These are phyloP conservation scores for Nothobranchius furzeri DNA, from an alignment of 2,113 vertebrate genomes.

Conservation along the genomic window DNA sequence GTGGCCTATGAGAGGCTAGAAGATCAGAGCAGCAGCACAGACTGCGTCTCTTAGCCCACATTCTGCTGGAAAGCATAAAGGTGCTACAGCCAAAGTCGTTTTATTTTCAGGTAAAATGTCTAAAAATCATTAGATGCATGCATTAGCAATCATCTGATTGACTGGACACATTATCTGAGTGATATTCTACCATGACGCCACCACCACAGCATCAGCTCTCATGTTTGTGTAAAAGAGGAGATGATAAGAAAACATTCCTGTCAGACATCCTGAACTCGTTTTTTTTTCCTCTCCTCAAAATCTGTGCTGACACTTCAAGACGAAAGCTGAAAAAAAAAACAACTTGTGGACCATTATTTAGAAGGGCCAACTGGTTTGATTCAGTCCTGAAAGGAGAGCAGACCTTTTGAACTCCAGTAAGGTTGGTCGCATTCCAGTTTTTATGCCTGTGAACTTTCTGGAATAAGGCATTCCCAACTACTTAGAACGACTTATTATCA, in stretches of 20 bases:
- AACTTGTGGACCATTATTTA: background rate
- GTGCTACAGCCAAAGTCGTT: conserved; percentile 24
- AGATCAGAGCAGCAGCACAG: conserved; percentile 56
- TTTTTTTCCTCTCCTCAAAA: background rate
- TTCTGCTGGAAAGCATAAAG: conserved; percentile 56
- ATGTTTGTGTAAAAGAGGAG: conserved; percentile 40
- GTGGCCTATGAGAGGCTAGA: conserved; percentile 58
- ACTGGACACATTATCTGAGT: conserved; percentile 46
- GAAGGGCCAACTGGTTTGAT: no score
- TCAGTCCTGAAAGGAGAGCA: no score
- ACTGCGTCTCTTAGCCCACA: conserved; percentile 48
- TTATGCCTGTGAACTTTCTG: no score
- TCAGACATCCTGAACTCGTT: conserved; percentile 50
- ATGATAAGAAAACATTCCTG: conserved; percentile 58
- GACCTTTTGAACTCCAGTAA: no score
- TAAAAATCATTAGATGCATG: conserved; percentile 33
- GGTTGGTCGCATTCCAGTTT: no score
- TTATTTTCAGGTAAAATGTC: conserved; percentile 18
- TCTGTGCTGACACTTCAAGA: conserved; percentile 16
- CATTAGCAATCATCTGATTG: conserved; percentile 40
- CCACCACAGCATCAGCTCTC: conserved; percentile 53
- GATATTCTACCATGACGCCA: conserved; percentile 58
- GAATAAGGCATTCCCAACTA: no score
- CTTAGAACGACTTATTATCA: no score
- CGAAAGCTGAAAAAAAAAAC: background rate